Percentiles rank a stretch among this genome's conserved stretches.
These are phyloP conservation scores for Sebastes itinus DNA, from an alignment of 2,797 vertebrate species.

Conservation along the genomic window DNA sequence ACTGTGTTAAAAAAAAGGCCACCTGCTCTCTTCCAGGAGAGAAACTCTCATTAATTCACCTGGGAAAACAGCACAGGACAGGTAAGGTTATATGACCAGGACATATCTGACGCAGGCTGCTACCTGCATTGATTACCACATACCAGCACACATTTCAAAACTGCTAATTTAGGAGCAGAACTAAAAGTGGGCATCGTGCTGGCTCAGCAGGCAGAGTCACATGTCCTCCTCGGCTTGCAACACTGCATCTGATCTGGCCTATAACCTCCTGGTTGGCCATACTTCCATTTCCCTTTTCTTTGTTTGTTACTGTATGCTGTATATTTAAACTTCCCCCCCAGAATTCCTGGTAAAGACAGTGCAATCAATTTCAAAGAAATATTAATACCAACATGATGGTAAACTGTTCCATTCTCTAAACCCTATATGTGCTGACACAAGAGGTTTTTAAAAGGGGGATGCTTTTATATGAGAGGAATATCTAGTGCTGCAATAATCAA, in stretches of 20 bases:
- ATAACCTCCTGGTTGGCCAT: slow-evolving; percentile 19
- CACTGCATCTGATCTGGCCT: not conserved
- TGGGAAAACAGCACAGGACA: slow-evolving; percentile 1
- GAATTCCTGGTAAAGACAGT: not conserved
- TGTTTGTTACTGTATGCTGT: not conserved
- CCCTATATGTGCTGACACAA: not conserved
- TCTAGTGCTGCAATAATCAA: not conserved
- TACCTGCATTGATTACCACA: not conserved
- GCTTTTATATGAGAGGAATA: not conserved
- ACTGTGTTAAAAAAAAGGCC: not conserved
- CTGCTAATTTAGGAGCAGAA: not conserved
- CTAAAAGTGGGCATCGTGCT: slow-evolving; percentile 17
- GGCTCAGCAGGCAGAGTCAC: slow-evolving; percentile 45
- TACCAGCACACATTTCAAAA: not conserved
- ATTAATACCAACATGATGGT: not conserved
- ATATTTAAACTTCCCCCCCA: not conserved
- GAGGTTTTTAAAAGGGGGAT: not conserved
- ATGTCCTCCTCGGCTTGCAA: slow-evolving; percentile 18
- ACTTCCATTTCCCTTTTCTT: slow-evolving; percentile 43
- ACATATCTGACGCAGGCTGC: not conserved
- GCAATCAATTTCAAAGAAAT: not conserved
- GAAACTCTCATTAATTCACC: not conserved
- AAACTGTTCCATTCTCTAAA: not conserved
- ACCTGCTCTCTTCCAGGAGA: slow-evolving; percentile 7
- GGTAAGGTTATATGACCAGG: slow-evolving; percentile 12